Evolutionary conservation across 2,113 vertebrate species (phyloP).

Genomic region (Pteronura brasiliensis): DNA sequence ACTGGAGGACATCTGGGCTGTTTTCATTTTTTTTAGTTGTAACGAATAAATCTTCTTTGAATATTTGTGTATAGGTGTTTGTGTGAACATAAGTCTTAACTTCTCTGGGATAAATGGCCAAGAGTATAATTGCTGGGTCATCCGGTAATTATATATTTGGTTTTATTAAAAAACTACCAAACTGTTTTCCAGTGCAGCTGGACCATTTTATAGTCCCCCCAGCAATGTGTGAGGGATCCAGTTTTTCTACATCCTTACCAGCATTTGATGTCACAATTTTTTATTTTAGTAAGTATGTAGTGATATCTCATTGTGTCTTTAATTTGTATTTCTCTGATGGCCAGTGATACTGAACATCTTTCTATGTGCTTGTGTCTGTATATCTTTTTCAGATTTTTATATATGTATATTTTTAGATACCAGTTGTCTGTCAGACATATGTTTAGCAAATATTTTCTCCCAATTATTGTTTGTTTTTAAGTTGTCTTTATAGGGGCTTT

Average conservation of each 20-base stretch:
- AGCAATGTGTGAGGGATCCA: not conserved
- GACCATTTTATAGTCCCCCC: not conserved
- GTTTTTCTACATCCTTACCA: not conserved
- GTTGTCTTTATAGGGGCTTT: not conserved
- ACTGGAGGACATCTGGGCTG: not conserved
- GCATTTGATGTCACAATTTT: not conserved
- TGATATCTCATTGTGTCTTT: not conserved
- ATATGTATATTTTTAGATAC: not conserved
- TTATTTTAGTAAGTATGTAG: not conserved
- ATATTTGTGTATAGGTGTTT: not conserved
- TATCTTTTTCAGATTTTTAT: not conserved
- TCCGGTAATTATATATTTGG: not conserved
- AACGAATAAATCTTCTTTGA: slow-evolving; percentile 9
- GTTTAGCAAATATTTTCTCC: not conserved
- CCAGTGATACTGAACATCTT: not conserved
- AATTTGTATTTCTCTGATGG: not conserved
- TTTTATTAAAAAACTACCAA: not conserved
- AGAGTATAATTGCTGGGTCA: not conserved
- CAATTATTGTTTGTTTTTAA: not conserved
- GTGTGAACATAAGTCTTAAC: not conserved
- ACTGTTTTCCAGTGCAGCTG: not conserved
- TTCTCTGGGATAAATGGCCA: not conserved
- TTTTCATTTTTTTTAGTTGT: not conserved
- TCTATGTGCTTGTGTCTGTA: not conserved
- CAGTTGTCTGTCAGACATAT: not conserved